These are phyloP conservation scores for Drosophila busckii DNA, from an alignment of 1,140 invertebrate genomes.

Conservation along the genomic window DNA sequence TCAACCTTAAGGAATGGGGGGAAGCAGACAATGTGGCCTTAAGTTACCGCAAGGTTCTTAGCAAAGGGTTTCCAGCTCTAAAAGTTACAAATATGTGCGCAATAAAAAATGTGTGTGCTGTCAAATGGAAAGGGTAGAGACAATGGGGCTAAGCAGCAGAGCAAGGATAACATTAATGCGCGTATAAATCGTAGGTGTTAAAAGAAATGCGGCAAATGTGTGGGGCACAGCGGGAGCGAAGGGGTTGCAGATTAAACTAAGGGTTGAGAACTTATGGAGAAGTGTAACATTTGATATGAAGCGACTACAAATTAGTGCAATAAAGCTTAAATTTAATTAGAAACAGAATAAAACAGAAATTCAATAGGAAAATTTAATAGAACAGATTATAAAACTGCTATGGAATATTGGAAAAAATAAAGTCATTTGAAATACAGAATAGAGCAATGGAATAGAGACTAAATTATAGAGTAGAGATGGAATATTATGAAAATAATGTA, in stretches of 20 bases:
- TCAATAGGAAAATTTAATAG: too few relatives aligned
- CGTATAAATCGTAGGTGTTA: conserved; percentile 48
- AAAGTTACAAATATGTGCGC: conserved; percentile 15
- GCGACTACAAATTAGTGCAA: too few relatives aligned
- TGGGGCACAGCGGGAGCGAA: conserved; percentile 3
- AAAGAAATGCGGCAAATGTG: conserved; percentile 35
- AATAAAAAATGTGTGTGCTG: conserved; percentile 33
- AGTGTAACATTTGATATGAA: too few relatives aligned
- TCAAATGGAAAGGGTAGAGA: conserved; percentile 13
- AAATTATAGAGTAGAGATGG: too few relatives aligned
- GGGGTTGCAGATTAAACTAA: neutral
- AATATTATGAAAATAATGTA: too few relatives aligned
- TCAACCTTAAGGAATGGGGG: conserved; percentile 9
- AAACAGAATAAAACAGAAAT: too few relatives aligned
- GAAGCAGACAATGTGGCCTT: conserved; percentile 30
- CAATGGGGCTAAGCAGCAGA: neutral
- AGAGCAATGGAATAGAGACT: too few relatives aligned
- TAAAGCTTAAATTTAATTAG: too few relatives aligned
- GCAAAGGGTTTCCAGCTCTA: conserved; percentile 8
- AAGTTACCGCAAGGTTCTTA: conserved; percentile 42
- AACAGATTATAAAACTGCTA: too few relatives aligned
- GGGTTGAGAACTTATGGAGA: neutral
- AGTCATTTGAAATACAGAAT: too few relatives aligned
- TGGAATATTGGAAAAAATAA: too few relatives aligned
- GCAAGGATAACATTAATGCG: conserved; percentile 6